Base-by-base conservation (phyloP, 2,113 vertebrate genomes). In the Notarius quadriscutis region DNA sequence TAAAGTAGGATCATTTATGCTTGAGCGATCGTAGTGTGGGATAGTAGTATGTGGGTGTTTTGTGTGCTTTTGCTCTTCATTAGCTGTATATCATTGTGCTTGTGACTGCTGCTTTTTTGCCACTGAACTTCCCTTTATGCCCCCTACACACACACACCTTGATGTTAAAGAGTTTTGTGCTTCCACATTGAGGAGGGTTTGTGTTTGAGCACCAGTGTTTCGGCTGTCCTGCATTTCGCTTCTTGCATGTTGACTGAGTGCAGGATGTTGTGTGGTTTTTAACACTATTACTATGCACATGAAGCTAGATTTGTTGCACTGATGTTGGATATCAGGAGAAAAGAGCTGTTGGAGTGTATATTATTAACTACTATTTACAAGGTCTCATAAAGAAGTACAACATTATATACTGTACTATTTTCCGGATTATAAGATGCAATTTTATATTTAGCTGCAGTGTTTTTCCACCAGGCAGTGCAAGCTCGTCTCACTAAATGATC, bases 261-360 rank as follows among this genome's bases (percentile, higher is more conserved):
- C 87, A 91, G 82, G 87, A 88, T 81, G 69, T 86, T 85, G 86
- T 89, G 87, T 91, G 84, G 88, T 92, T 89, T 93, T 92, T 90
- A 91, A 90, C 83, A 93, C 85, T 89, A 88, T 92, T 93, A 94
- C 94, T 96, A 95, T 96, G 95, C 95, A 95, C 92, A 94, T 74
- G 84, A 88, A 51, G 8, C 87, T 83, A 71, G 89, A 78, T 81
- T 88, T 83, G 77, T 88, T 88, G 34, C 78, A 51, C 58, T 85
- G 53, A 78, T 89, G 63, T 84, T 78, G 69, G 65, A 48, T 87
- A 87, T 85, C 78, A 71, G 30, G 12, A 58, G 48, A 79, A 82
- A 78, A 86, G 18, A 22, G 20, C 4, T 25, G 18, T 81, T 57
- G n/a, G n/a, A 57, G 20, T 53, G 15, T 87, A 79, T 87, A 77